phyloP scores from a whole-genome alignment of 2,113 vertebrate species.

The Anoura caudifer region DNA sequence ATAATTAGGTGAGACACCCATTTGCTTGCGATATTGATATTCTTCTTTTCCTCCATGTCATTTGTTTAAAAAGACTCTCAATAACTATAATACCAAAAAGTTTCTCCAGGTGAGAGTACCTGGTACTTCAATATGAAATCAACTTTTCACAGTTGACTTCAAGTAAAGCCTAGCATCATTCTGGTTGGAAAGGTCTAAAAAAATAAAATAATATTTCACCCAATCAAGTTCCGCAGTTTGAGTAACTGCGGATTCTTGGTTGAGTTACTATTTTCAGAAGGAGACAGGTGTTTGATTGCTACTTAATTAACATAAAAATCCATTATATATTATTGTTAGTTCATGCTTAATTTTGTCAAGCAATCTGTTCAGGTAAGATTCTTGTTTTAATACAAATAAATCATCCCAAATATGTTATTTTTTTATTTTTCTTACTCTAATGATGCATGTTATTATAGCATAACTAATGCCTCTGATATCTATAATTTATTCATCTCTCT shows the following conservation, averaged over 20 bases:
- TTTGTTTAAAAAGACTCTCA: neutral
- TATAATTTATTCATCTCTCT: neutral
- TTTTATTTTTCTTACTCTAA: slow-evolving; percentile 49
- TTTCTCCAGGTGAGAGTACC: rapidly evolving
- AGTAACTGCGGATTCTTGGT: neutral
- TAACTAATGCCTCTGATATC: slow-evolving; percentile 7
- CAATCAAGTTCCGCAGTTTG: neutral
- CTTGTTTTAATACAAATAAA: slow-evolving; percentile 48
- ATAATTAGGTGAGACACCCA: neutral
- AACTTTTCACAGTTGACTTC: neutral
- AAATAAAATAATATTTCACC: neutral
- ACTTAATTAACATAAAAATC: neutral
- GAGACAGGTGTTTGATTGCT: neutral
- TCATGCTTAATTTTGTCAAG: slow-evolving; percentile 33
- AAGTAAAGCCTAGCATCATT: neutral
- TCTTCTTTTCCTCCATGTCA: neutral
- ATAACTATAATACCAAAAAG: neutral
- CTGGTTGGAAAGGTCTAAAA: neutral
- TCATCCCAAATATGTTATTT: slow-evolving; percentile 55
- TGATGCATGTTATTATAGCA: neutral
- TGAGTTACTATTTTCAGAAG: neutral
- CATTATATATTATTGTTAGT: slow-evolving; percentile 26
- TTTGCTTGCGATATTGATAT: neutral
- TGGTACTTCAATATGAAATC: neutral
- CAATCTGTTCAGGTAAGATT: slow-evolving; percentile 33